Evolutionary conservation across 2,888 invertebrate species (phyloP), one percentile per base, ranked within the genome.

Genomic region (Marronus borbonicus): DNA sequence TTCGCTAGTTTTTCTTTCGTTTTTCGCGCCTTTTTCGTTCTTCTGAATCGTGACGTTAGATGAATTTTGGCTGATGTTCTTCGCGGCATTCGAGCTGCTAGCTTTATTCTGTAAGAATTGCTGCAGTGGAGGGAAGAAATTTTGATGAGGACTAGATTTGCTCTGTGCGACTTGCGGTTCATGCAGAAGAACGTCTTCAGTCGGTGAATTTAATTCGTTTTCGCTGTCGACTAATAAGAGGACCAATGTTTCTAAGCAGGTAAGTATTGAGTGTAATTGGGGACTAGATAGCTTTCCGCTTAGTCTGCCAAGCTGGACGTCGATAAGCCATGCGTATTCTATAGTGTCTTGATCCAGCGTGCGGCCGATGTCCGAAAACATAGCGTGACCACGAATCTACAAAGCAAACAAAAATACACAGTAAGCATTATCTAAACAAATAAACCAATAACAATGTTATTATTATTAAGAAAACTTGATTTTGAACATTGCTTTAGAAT

Each of bases 291-390:
- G 90, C 85, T 97, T 95, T 0, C 98, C 98, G 36, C 95, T 96
- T 17, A 99, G 89, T 87, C 98, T 97, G 0, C 99, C 99, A 62
- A 99, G 88, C 83, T 98, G 97, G 3, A 98, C 92, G 88, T 99
- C 99, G 84, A 99, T 93, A 84, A 98, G 91, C 99, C 99, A 99
- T 0, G 96, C 97, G 87, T 99, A 99, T 87, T 99, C 99, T 20
- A 99, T 89, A 0, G 98, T 98, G 84, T 98, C 98, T 87, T 97
- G 95, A 84, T 98, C 97, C 24, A 98, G 90, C 8, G 94, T 93
- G 80, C 97, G 92, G 76, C 97, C 97, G 77, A 96, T 93, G 85
- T 96, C 96, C 83, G 98, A 98, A 86, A 99, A 99, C 94, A 98
- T 96, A 0, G 97, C 98, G 87, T 98, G 97, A 0, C 98, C 99